Percentiles rank a stretch among this genome's conserved stretches.
These are phyloP conservation scores for Napeogenes inachia DNA, from an alignment of 2,888 invertebrate genomes.

Conservation along the genomic window DNA sequence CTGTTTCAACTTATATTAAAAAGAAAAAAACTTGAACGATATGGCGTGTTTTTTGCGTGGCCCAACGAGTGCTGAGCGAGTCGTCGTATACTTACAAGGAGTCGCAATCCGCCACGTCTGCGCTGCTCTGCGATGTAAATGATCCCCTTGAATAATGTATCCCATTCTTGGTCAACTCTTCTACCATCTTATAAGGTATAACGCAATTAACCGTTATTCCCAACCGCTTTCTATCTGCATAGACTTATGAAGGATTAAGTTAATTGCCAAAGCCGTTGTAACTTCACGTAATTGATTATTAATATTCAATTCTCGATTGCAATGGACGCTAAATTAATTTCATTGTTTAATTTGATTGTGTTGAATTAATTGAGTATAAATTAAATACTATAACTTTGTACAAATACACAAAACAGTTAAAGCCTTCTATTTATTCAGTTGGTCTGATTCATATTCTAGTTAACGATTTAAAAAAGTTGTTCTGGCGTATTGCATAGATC, in stretches of 20 bases:
- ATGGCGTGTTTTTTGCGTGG: slow-evolving; percentile 65
- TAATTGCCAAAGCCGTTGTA: slow-evolving; percentile 32
- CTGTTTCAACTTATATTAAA: slow-evolving; percentile 45
- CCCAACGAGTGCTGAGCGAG: slow-evolving; percentile 45
- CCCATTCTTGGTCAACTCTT: slow-evolving; percentile 63
- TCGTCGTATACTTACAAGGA: slow-evolving; percentile 59
- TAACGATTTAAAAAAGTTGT: slow-evolving; percentile 11
- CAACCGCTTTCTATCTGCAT: slow-evolving; percentile 59
- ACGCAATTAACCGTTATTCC: slow-evolving; percentile 66
- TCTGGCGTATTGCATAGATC: slow-evolving; percentile 32
- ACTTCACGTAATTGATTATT: slow-evolving; percentile 1
- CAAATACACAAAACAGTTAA: neutral
- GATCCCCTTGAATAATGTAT: slow-evolving; percentile 75
- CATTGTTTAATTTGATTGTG: slow-evolving; percentile 3
- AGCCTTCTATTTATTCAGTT: slow-evolving; percentile 1
- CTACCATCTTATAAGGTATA: slow-evolving; percentile 67
- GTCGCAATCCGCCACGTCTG: slow-evolving; percentile 64
- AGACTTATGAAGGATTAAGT: slow-evolving; percentile 43
- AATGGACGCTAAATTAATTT: neutral
- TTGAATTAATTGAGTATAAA: slow-evolving; percentile 1
- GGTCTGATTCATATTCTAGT: slow-evolving; percentile 7
- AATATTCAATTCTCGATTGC: slow-evolving; percentile 5
- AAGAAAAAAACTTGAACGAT: slow-evolving; percentile 59
- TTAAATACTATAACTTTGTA: neutral
- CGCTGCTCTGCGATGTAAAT: slow-evolving; percentile 68